phyloP scores from a whole-genome alignment of 92 coral and sea anemone species.

The Anthopleura xanthogrammica region DNA sequence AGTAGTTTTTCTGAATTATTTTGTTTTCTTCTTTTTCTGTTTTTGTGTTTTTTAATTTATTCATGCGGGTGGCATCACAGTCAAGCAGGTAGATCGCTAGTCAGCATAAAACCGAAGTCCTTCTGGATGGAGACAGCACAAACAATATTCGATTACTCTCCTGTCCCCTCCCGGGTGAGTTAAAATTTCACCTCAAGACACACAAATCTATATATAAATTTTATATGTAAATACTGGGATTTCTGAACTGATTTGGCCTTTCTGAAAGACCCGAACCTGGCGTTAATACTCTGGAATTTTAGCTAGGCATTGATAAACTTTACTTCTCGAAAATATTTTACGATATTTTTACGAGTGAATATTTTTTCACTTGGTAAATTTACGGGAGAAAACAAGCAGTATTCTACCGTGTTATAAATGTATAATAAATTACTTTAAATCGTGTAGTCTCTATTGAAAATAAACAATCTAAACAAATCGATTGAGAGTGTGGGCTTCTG shows the following conservation, averaged over 20 bases:
- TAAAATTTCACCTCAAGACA: neutral
- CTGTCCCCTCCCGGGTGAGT: neutral
- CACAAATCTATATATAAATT: slow-evolving; percentile 8
- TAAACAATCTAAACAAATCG: neutral
- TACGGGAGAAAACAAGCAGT: too few species aligned
- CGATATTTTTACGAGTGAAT: neutral
- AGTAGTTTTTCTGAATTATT: too few species aligned
- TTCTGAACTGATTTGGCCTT: neutral
- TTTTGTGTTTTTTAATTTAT: too few species aligned
- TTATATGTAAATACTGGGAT: slow-evolving; percentile 3
- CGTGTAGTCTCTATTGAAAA: neutral
- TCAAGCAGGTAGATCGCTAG: neutral
- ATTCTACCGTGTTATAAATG: neutral
- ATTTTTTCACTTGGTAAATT: neutral
- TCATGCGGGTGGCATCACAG: too few species aligned
- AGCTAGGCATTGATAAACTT: neutral
- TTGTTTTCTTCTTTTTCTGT: too few species aligned
- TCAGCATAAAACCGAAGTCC: neutral
- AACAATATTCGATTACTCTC: neutral
- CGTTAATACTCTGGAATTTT: neutral
- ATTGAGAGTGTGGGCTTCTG: neutral
- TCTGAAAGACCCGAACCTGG: neutral
- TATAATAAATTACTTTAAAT: neutral
- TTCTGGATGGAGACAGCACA: neutral
- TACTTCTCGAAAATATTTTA: neutral